Base-by-base conservation (phyloP, 2,797 vertebrate species). In the Cuniculus paca region DNA sequence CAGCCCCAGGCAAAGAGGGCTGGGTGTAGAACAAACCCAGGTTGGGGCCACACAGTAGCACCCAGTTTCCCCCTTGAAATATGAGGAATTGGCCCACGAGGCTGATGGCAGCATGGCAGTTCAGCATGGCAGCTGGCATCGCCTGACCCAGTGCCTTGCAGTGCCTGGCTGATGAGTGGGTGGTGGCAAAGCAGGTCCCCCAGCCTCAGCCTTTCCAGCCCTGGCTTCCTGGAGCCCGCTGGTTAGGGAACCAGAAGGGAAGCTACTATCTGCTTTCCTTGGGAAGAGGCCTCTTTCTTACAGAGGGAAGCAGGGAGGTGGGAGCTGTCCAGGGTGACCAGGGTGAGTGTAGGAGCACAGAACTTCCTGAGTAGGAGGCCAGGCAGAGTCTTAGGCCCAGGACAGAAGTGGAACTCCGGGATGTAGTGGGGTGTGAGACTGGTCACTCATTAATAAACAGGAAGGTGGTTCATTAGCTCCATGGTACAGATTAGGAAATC, bases 231-330 rank as follows among this genome's bases (percentile, higher is more conserved):
- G 98, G 98, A 97, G 97, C 96, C 96, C 31, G 34, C 26, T 52
- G 98, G 97, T 98, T 97, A 97, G 96, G 92, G 97, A 98, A 97
- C 93, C 82, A 79, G 56, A 88, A 97, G 88, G 88, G 97, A 85
- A 98, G 97, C 97, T 95, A 90, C 97, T 97, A 19, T 84, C 97
- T 96, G 91, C 93, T 94, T 97, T 94, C 83, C 0, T 2, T 0
- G 4, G 96, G 97, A 86, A 96, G 58, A 96, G 56, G 20, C 34
- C 88, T 88, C 95, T 78, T 95, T 88, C 52, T 61, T 75, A 2
- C 26, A 92, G 88, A 45, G 88, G 94, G 96, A 95, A 78, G 95
- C 90, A 56, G 95, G 92, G 88, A 95, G 96, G 97, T 77, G 94
- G 88, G 95, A 39, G 39, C 45, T 58, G 45, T 24, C 84, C 75